Evolutionary conservation across 2,797 vertebrate species (phyloP).

Genomic region (Ctenopoma multispine): DNA sequence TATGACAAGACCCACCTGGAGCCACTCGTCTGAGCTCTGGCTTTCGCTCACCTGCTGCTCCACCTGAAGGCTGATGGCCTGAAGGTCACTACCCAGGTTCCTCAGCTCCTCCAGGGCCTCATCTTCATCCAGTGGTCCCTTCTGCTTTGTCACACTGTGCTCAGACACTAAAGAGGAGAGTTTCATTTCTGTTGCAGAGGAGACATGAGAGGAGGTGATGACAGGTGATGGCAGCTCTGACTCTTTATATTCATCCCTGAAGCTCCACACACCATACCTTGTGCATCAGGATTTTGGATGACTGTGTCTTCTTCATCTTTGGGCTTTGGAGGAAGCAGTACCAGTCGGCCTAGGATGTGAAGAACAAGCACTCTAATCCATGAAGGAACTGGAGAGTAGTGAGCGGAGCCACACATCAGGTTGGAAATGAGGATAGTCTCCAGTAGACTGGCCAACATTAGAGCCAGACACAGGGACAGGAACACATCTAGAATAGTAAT

Average conservation of each 20-base stretch:
- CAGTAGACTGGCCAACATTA: slow-evolving; percentile 84
- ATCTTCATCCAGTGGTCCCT: slow-evolving; percentile 20
- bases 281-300: slow-evolving; percentile 23
- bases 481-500: slow-evolving; percentile 70
- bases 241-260: not conserved
- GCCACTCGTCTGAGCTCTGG: slow-evolving; percentile 70
- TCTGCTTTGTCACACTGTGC: not conserved
- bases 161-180: not conserved
- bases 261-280: slow-evolving; percentile 25
- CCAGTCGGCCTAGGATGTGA: slow-evolving; percentile 58
- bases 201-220: not conserved
- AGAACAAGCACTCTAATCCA: slow-evolving; percentile 76
- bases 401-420: slow-evolving; percentile 61
- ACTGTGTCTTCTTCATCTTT: slow-evolving; percentile 8
- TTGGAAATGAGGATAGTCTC: slow-evolving; percentile 81
- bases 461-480: slow-evolving; percentile 81
- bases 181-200: slow-evolving; percentile 30
- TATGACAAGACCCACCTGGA: slow-evolving; percentile 74
- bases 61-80: slow-evolving; percentile 58
- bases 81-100: slow-evolving; percentile 65
- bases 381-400: slow-evolving; percentile 57
- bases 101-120: slow-evolving; percentile 68
- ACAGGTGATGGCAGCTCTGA: not conserved
- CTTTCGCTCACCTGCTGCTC: slow-evolving; percentile 48
- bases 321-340: slow-evolving; percentile 38